Conservation (phyloP, 2,888 invertebrate species). For the Brachyopa scutellaris region DNA sequence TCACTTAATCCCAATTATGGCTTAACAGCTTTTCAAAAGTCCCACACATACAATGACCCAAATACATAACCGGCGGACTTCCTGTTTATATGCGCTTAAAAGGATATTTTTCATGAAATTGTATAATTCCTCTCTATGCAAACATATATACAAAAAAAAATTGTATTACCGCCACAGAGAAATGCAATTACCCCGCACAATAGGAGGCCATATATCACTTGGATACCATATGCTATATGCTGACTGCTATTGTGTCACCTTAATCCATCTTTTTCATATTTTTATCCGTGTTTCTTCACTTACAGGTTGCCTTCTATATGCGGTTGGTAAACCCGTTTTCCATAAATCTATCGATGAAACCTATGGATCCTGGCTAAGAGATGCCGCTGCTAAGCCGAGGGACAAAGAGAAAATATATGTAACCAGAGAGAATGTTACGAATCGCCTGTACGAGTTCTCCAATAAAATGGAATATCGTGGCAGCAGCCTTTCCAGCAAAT, state of each 20-base stretch:
- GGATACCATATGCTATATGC: constrained; percentile 22
- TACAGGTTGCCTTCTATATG: constrained; percentile 92
- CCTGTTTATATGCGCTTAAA: constrained; percentile 48
- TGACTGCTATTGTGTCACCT: constrained; percentile 51
- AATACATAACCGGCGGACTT: constrained; percentile 5
- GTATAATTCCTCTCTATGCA: constrained; percentile 28
- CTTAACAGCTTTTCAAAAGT: constrained; percentile 1
- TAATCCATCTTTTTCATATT: constrained; percentile 61
- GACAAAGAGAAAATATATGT: constrained; percentile 90
- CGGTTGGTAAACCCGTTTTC: constrained; percentile 96
- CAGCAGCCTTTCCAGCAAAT: constrained; percentile 83
- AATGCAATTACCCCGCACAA: constrained; percentile 70
- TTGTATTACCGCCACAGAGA: constrained; percentile 40
- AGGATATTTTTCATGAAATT: constrained; percentile 29
- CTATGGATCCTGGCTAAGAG: constrained; percentile 94
- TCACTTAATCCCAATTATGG: constrained; percentile 54
- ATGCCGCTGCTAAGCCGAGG: constrained; percentile 82
- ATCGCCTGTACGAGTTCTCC: constrained; percentile 89
- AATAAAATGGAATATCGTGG: constrained; percentile 87
- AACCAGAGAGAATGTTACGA: constrained; percentile 89
- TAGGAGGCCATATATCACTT: constrained; percentile 44
- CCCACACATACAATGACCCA: constrained; percentile 20
- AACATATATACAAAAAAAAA: constrained; percentile 7
- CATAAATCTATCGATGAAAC: constrained; percentile 89
- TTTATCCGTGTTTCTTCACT: constrained; percentile 15